These are phyloP conservation scores for Coturnix japonica DNA, from an alignment of 2,113 vertebrate genomes.

Conservation along the genomic window DNA sequence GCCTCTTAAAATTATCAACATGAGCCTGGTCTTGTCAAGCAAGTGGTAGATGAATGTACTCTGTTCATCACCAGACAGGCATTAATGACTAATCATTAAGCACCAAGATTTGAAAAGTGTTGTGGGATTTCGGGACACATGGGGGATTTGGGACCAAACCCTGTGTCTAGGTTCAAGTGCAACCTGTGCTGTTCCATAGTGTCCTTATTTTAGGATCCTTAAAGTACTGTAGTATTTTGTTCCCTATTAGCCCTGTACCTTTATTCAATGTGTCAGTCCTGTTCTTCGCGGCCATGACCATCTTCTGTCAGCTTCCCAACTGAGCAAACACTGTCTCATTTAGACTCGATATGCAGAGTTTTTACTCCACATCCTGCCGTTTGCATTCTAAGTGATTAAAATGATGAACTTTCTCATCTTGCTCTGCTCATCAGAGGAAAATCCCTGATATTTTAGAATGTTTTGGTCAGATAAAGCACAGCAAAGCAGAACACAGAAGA, in stretches of 20 bases:
- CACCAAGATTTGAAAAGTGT: slow-evolving; percentile 11
- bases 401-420: neutral
- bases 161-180: neutral
- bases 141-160: neutral
- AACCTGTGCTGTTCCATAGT: fast-evolving
- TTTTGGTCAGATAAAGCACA: neutral
- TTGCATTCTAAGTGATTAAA: neutral
- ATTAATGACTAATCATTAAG: slow-evolving; percentile 57
- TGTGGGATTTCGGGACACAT: slow-evolving; percentile 18
- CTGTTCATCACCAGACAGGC: neutral
- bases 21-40: neutral
- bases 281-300: fast-evolving
- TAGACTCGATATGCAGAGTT: neutral
- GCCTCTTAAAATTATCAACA: slow-evolving; percentile 54
- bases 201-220: neutral
- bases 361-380: neutral
- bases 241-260: neutral
- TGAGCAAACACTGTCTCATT: neutral
- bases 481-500: neutral
- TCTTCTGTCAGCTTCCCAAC: neutral
- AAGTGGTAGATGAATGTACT: slow-evolving; percentile 3
- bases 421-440: neutral
- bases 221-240: neutral
- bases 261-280: neutral
- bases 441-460: neutral